Percentiles rank a stretch among this genome's conserved stretches.
Evolutionary conservation across 2,113 vertebrate species (phyloP).

Genomic region (Menidia beryllina): DNA sequence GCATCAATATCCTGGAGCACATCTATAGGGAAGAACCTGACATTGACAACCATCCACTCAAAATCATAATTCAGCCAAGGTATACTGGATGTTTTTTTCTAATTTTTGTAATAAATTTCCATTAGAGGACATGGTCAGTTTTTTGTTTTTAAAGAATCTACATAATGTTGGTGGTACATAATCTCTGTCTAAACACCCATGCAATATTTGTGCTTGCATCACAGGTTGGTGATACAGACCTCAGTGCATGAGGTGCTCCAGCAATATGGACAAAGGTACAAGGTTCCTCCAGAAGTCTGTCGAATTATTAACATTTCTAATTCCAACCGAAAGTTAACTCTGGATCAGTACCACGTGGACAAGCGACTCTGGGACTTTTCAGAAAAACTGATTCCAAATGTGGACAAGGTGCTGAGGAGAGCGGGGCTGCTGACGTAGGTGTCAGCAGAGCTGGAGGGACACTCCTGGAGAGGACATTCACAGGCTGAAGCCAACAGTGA

Average conservation of each 20-base stretch:
- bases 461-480: too few species aligned
- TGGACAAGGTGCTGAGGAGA: constrained; percentile 48
- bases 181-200: too few species aligned
- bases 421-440: constrained; percentile 24
- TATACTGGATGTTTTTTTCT: too few species aligned
- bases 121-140: too few species aligned
- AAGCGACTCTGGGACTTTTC: constrained; percentile 70
- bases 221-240: constrained; percentile 61
- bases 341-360: constrained; percentile 57
- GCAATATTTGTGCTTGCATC: neutral
- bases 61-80: constrained; percentile 76
- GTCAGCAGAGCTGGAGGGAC: neutral
- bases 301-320: constrained; percentile 58
- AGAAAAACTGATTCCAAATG: constrained; percentile 48
- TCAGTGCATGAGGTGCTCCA: constrained; percentile 68
- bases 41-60: constrained; percentile 44
- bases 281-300: constrained; percentile 47
- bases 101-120: too few species aligned
- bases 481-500: too few species aligned
- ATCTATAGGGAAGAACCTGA: constrained; percentile 70
- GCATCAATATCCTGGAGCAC: constrained; percentile 83
- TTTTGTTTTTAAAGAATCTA: too few species aligned
- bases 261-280: neutral
- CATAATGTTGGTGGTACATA: too few species aligned
- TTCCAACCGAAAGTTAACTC: neutral